Evolutionary conservation across 2,113 vertebrate genomes (phyloP).

Genomic region (Gavia stellata): DNA sequence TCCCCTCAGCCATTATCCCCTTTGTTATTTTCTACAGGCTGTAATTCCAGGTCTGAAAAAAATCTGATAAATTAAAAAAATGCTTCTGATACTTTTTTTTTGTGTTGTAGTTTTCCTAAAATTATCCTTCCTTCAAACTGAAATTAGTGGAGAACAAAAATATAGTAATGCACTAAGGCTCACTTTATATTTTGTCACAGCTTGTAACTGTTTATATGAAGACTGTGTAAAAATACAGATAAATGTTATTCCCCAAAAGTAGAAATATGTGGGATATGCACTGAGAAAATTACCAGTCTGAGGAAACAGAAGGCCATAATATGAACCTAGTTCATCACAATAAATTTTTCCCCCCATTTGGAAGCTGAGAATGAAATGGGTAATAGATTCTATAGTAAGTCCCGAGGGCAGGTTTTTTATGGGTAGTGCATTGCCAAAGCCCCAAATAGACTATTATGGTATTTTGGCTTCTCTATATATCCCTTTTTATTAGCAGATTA

Average conservation of each 20-base stretch:
- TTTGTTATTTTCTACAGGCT: not conserved
- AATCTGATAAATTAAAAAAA: not conserved
- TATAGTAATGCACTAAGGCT: constrained; percentile 2
- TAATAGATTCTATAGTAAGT: constrained; percentile 43
- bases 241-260: constrained; percentile 22
- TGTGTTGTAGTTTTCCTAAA: not conserved
- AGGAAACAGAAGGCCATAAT: constrained; percentile 39
- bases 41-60: not conserved
- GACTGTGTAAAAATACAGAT: constrained; percentile 24
- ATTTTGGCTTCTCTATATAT: constrained; percentile 45
- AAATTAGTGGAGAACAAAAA: constrained; percentile 27
- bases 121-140: not conserved
- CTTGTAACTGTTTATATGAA: constrained; percentile 32
- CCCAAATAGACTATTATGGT: constrained; percentile 3
- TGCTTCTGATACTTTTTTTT: not conserved
- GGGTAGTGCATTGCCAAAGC: constrained; percentile 3
- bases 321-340: constrained; percentile 36
- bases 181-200: constrained; percentile 40
- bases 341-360: not conserved
- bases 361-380: constrained; percentile 34
- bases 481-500: constrained; percentile 54
- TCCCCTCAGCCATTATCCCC: not conserved
- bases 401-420: constrained; percentile 46
- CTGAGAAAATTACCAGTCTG: constrained; percentile 34
- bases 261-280: constrained; percentile 35